These are phyloP conservation scores for Hirtodrosophila cameraria DNA, from an alignment of 2,888 invertebrate species.

Conservation along the genomic window DNA sequence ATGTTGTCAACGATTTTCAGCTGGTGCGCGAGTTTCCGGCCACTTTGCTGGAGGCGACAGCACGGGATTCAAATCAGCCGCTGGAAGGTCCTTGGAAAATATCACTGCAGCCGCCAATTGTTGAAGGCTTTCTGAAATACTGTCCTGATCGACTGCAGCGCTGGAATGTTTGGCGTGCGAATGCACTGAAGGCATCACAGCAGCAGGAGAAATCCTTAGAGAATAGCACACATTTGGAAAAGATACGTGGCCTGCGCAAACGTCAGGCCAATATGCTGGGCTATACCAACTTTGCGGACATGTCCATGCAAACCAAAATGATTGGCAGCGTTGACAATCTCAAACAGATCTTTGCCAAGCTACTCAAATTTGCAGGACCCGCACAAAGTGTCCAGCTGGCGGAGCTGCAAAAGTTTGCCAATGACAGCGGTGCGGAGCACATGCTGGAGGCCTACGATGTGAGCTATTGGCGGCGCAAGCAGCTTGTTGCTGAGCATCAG, in stretches of 20 bases:
- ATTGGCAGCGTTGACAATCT: conserved; percentile 92
- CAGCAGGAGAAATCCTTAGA: conserved; percentile 87
- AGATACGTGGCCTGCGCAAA: conserved; percentile 88
- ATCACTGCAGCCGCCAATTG: conserved; percentile 90
- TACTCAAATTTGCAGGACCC: conserved; percentile 89
- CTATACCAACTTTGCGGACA: conserved; percentile 90
- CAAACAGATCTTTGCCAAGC: conserved; percentile 87
- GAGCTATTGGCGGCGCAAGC: conserved; percentile 93
- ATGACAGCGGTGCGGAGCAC: conserved; percentile 88
- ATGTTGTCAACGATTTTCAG: conserved; percentile 87
- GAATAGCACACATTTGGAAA: conserved; percentile 91
- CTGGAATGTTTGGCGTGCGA: conserved; percentile 94
- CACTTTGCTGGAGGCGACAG: conserved; percentile 87
- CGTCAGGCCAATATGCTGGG: conserved; percentile 92
- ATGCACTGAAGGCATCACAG: conserved; percentile 89
- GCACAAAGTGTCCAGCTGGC: conserved; percentile 91
- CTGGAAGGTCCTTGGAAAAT: conserved; percentile 92
- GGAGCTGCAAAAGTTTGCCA: conserved; percentile 89
- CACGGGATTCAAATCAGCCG: conserved; percentile 86
- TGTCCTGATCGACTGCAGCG: conserved; percentile 91
- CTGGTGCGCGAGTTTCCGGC: conserved; percentile 90
- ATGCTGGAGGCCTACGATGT: conserved; percentile 93
- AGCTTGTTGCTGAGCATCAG: conserved; percentile 87
- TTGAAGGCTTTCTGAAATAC: conserved; percentile 91
- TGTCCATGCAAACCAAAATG: conserved; percentile 98